Evolutionary conservation across 2,888 invertebrate genomes (phyloP), one percentile per base, ranked within the genome.

Genomic region (Automeris io): DNA sequence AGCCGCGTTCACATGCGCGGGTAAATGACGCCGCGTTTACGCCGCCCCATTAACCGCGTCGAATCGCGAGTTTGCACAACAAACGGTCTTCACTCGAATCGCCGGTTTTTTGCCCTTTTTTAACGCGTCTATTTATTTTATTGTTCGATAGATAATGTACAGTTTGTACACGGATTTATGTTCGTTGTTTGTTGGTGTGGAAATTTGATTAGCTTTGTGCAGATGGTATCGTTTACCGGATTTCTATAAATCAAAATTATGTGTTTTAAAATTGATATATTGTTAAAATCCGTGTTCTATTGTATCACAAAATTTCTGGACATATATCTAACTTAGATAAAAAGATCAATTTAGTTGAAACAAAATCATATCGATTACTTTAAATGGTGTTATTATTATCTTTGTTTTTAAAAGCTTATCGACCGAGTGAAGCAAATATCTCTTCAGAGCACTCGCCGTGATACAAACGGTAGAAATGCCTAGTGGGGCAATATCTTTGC

Each of bases 11-110:
- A 80, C 81, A 83, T 71, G 61, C 68, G 66, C 75, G 67, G 54
- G 53, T 59, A 67, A 66, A 66, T 57, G 65, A 49, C 62, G 59
- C 54, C 50, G 57, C 73, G 70, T 76, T 80, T 77, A 78, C 75
- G 66, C 61, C 77, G 83, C 70, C 74, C 85, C 85, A 86, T 86
- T 81, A 81, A 73, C 70, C 82, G 75, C 62, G 68, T 72, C 82
- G 70, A 79, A 85, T 82, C 70, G 69, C 55, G 62, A 83, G 83
- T 83, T 83, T 83, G 78, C 81, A 77, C 83, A 83, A 83, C 83
- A 82, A 75, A 76, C 67, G 72, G 68, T 72, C 75, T 85, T 85
- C 85, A 83, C 85, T 78, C 68, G 68, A 74, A 77, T 71, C 69
- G 76, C 63, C 61, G 60, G 67, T 78, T 82, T 85, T 82, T 79